Base-by-base conservation (phyloP, 2,797 vertebrate genomes). In the Rhinophrynus dorsalis region DNA sequence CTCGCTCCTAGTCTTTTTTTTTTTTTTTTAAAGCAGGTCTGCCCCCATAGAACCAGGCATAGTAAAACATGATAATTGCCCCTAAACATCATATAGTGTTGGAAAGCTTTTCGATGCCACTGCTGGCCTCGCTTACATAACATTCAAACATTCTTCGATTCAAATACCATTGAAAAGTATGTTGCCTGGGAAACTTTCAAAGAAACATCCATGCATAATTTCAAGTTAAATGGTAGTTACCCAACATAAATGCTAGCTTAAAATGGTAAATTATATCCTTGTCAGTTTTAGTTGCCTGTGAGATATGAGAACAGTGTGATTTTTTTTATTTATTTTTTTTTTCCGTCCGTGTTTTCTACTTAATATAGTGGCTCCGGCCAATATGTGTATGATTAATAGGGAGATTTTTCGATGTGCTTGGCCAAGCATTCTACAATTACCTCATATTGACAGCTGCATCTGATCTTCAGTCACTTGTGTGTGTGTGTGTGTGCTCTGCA, bases 391-490 rank as follows among this genome's bases (percentile, higher is more conserved):
- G 52, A 66, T 78, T 62, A 81, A 66, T 77, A 59, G 10, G 69
- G 71, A 76, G 68, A 42, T 75, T 77, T 79, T 71, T 81, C 30
- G 47, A 48, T 77, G 42, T 81, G 56, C 32, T 82, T 85, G 74
- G 72, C 65, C 76, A 75, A 64, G 64, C 50, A 60, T 73, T 73
- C 48, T 51, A 12, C 74, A 75, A 7, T 81, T 79, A 76, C 75
- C 74, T 84, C 76, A 82, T 54, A 37, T 42, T 74, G 75, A 78
- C 77, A 85, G 80, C 79, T 86, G 80, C 77, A 62, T 74, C 66
- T 83, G 77, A 84, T 87, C 81, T 75, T 70, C 74, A 68, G 33
- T 80, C 71, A 76, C 63, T 78, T 80, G 12, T 75, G 12, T 52
- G 59, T 80, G 81, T 61, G 78, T 80, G 12, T 75, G 12, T 52